Percentiles rank a stretch among this genome's conserved stretches.
Evolutionary conservation across 2,888 invertebrate species (phyloP).

Genomic region (Pollenia angustigena): DNA sequence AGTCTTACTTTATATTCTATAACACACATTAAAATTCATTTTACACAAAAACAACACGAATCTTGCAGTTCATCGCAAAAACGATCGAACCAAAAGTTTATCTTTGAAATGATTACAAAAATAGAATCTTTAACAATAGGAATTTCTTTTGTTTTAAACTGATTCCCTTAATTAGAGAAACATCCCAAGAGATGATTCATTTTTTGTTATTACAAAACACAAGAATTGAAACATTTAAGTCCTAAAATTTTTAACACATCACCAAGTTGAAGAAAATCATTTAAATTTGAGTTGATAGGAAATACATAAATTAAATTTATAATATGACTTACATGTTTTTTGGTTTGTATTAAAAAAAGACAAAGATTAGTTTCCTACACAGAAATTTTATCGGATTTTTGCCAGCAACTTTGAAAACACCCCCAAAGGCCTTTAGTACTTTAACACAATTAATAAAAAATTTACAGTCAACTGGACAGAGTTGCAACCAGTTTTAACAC

Average conservation of each 20-base stretch:
- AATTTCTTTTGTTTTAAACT: not conserved
- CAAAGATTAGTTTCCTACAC: not conserved
- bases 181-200: constrained; percentile 48
- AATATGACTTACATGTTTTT: constrained; percentile 62
- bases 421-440: constrained; percentile 56
- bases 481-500: not conserved
- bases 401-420: constrained; percentile 44
- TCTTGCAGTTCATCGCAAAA: not conserved
- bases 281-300: not conserved
- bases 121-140: not conserved
- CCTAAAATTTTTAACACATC: constrained; percentile 61
- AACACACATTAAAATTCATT: constrained; percentile 11
- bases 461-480: not conserved
- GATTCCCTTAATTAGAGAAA: not conserved
- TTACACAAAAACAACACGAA: not conserved
- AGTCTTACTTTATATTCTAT: constrained; percentile 1
- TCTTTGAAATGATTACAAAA: not conserved
- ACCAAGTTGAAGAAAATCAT: constrained; percentile 46
- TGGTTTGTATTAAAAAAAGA: constrained; percentile 17
- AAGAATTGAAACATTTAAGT: constrained; percentile 24
- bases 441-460: constrained; percentile 52
- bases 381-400: constrained; percentile 6
- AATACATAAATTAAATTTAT: not conserved
- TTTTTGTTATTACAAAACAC: constrained; percentile 7
- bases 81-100: not conserved